A percentile compares a stretch with the other conserved stretches of the same genome.
Evolutionary conservation across 1,140 invertebrate genomes (phyloP).

Genomic region (Drosophila ambigua): DNA sequence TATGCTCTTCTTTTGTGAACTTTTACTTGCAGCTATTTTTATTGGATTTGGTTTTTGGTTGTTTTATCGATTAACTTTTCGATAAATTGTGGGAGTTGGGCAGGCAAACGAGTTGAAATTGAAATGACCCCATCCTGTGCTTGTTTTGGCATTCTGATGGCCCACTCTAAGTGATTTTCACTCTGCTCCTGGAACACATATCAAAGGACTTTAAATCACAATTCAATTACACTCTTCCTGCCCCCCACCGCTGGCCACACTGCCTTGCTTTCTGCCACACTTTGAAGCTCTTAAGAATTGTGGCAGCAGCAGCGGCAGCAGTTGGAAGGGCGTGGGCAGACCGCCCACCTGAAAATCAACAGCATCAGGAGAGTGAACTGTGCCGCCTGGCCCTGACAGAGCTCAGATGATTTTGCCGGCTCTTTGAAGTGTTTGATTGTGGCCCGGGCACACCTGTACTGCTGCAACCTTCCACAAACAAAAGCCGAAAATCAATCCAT

Average conservation of each 20-base stretch:
- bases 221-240: constrained; percentile 68
- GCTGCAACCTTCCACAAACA: constrained; percentile 32
- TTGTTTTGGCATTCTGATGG: constrained; percentile 11
- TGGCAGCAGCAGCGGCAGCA: constrained; percentile 6
- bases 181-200: constrained; percentile 52
- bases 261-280: not conserved
- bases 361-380: constrained; percentile 4
- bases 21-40: constrained; percentile 61
- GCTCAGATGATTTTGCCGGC: constrained; percentile 42
- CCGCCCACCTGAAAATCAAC: constrained; percentile 42
- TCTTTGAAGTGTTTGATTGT: constrained; percentile 53
- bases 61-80: constrained; percentile 67
- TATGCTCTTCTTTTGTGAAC: not conserved
- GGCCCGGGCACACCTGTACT: constrained; percentile 26
- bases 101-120: constrained; percentile 24
- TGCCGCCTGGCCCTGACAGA: constrained; percentile 44
- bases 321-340: not conserved
- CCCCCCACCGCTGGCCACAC: not conserved
- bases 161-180: constrained; percentile 47
- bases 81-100: constrained; percentile 28
- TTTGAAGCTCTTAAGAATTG: constrained; percentile 61
- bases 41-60: constrained; percentile 50
- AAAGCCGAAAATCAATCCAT: constrained; percentile 48
- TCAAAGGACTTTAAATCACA: constrained; percentile 79
- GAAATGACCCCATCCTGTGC: constrained; percentile 23